A percentile compares a stretch with the other conserved stretches of the same genome.
Evolutionary conservation across 2,113 vertebrate species (phyloP).

Genomic region (Acanthochromis polyacanthus): DNA sequence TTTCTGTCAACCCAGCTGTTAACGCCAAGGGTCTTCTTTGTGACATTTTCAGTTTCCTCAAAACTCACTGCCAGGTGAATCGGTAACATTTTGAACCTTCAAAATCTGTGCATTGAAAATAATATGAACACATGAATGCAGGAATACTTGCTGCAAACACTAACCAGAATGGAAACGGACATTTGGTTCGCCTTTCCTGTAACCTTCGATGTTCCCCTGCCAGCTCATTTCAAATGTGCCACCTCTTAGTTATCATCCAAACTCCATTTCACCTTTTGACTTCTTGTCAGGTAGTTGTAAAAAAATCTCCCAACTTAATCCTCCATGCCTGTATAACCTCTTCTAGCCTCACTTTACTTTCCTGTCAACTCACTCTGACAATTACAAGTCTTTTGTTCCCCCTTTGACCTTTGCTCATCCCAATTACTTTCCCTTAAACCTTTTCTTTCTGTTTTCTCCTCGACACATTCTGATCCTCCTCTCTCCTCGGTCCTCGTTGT

Average conservation of each 20-base stretch:
- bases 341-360: not conserved
- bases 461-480: not conserved
- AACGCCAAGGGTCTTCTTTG: not conserved
- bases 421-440: constrained; percentile 14
- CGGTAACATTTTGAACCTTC: not conserved
- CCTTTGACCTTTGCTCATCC: constrained; percentile 40
- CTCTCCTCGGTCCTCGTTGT: not conserved
- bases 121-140: not conserved
- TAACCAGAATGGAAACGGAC: not conserved
- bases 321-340: constrained; percentile 3
- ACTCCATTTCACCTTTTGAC: constrained; percentile 14
- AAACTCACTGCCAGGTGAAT: not conserved
- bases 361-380: constrained; percentile 35
- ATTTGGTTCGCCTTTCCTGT: not conserved
- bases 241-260: not conserved
- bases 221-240: not conserved
- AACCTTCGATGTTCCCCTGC: not conserved
- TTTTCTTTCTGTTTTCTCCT: not conserved
- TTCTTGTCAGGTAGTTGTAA: not conserved
- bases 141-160: not conserved
- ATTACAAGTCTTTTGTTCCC: constrained; percentile 44
- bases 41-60: not conserved
- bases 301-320: constrained; percentile 5
- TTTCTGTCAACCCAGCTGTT: not conserved
- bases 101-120: not conserved